Evolutionary conservation across 2,113 vertebrate species (phyloP).

Genomic region (Polypterus bichir): DNA sequence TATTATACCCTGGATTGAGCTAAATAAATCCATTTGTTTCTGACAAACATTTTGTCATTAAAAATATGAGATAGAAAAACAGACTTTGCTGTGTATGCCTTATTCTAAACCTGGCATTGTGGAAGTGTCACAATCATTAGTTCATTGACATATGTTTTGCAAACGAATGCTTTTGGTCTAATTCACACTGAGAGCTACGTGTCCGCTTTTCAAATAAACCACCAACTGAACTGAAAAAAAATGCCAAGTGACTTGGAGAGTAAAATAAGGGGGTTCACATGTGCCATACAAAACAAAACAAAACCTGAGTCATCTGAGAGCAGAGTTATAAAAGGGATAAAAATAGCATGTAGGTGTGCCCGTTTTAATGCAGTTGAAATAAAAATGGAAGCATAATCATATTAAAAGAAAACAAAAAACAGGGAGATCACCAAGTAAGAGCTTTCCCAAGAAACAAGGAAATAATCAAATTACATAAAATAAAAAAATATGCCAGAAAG

Average conservation of each 20-base stretch:
- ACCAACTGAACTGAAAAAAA: conserved; percentile 36
- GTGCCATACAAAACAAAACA: no score
- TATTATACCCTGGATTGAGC: conserved; percentile 61
- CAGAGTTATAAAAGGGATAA: no score
- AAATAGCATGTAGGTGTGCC: no score
- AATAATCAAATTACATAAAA: no score
- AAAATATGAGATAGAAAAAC: conserved; percentile 71
- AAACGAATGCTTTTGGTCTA: conserved; percentile 63
- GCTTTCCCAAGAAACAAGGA: no score
- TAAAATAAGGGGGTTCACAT: neutral
- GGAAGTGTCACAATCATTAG: conserved; percentile 69
- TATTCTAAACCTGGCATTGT: conserved; percentile 60
- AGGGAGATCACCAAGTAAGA: no score
- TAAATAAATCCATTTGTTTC: conserved; percentile 79
- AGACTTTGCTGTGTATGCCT: conserved; percentile 54
- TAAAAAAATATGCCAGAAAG: no score
- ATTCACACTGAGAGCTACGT: conserved; percentile 51
- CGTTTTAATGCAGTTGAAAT: no score
- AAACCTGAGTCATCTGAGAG: no score
- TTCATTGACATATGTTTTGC: conserved; percentile 62
- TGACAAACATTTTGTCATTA: conserved; percentile 73
- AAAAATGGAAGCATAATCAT: no score
- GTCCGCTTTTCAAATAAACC: conserved; percentile 46
- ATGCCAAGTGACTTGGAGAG: conserved; percentile 2
- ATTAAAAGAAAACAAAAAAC: no score